These are phyloP conservation scores for Pasiphila rectangulata DNA, from an alignment of 2,888 invertebrate genomes.

Conservation along the genomic window DNA sequence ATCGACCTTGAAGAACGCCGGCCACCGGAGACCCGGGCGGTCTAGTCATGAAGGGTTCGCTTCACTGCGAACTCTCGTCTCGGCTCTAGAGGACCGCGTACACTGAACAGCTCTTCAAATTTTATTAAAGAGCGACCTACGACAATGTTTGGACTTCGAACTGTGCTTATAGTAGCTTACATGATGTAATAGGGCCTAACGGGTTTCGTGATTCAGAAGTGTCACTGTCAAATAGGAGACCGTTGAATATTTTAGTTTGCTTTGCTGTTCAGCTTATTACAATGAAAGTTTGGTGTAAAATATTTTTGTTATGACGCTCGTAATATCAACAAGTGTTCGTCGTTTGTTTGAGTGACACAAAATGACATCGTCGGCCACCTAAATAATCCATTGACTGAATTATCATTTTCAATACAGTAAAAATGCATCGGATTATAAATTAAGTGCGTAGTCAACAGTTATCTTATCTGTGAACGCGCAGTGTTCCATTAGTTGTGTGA, in stretches of 20 bases:
- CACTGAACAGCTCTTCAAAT: constrained; percentile 16
- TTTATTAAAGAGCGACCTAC: constrained; percentile 32
- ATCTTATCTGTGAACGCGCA: constrained; percentile 19
- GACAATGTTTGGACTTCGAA: constrained; percentile 37
- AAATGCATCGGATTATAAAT: too few species aligned
- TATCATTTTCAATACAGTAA: too few species aligned
- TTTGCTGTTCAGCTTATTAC: background rate
- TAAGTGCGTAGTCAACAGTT: constrained; percentile 8
- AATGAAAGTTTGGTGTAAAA: background rate
- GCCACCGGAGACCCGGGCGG: constrained; percentile 24
- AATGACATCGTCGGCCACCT: background rate
- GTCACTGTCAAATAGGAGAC: constrained; percentile 15
- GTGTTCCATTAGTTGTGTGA: constrained; percentile 36
- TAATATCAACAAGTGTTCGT: constrained; percentile 7
- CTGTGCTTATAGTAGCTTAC: constrained; percentile 20
- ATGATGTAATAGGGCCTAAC: constrained; percentile 29
- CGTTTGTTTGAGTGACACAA: background rate
- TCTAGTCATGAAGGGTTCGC: constrained; percentile 24
- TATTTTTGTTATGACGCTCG: constrained; percentile 1
- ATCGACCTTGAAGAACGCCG: constrained; percentile 24
- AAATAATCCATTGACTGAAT: too few species aligned
- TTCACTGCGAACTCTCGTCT: constrained; percentile 21
- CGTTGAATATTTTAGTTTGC: constrained; percentile 6
- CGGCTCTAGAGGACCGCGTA: constrained; percentile 17
- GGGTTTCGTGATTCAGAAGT: constrained; percentile 22